Percentiles rank a stretch among this genome's conserved stretches.
Conservation (phyloP, 2,797 vertebrate genomes). For the Aratinga solstitialis region DNA sequence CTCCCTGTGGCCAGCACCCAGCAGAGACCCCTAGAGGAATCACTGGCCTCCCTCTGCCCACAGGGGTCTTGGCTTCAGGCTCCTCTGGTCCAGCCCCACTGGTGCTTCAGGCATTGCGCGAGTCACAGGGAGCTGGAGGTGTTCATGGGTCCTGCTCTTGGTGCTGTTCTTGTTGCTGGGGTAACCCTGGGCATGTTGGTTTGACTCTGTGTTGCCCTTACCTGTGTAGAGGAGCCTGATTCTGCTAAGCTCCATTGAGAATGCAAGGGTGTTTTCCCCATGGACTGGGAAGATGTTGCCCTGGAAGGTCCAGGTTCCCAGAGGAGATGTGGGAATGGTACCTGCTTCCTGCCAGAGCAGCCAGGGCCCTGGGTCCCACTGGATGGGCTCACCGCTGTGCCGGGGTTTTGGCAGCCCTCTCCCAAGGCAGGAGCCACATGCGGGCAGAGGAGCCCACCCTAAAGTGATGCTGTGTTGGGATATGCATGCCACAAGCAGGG, state of each 20-base stretch:
- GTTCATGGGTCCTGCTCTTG: fast-evolving
- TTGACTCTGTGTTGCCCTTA: not conserved
- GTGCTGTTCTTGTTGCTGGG: fast-evolving
- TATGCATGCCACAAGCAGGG: fast-evolving
- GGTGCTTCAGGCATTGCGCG: fast-evolving
- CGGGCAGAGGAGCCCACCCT: not conserved
- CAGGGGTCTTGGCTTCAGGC: not conserved
- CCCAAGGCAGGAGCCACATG: fast-evolving
- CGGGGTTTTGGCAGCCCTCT: fast-evolving
- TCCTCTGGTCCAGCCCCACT: not conserved
- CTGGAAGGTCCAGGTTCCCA: fast-evolving
- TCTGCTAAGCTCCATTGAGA: not conserved
- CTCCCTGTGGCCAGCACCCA: not conserved
- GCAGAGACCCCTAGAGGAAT: not conserved
- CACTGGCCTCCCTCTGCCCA: fast-evolving
- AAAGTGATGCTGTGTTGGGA: fast-evolving
- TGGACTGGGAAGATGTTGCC: not conserved
- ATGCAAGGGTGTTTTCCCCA: fast-evolving
- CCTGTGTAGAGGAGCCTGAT: not conserved
- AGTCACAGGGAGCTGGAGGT: fast-evolving
- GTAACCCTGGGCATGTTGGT: not conserved
- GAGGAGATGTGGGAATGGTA: not conserved
- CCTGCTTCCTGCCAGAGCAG: not conserved
- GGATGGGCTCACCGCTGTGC: not conserved
- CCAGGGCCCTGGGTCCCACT: fast-evolving